Base-by-base conservation (phyloP, 2,113 vertebrate genomes). In the Amphiprion ocellaris region DNA sequence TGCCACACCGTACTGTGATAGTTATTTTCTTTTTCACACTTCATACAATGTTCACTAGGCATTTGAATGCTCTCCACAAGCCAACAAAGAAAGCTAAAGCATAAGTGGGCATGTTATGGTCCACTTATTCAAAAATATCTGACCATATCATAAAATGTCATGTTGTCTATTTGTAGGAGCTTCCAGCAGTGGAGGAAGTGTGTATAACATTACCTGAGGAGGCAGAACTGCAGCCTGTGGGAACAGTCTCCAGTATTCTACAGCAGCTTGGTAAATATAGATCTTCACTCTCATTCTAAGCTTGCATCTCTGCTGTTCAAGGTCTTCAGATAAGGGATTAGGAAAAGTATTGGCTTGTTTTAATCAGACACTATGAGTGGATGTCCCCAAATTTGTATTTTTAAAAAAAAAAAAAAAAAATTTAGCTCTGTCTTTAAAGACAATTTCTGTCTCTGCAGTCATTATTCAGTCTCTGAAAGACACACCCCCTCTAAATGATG, bases 401-500 rank as follows among this genome's bases (percentile, higher is more conserved):
- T 21, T 21, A 21, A 21, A 21, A 21, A 21, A 21, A 21, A 21
- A 21, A 21, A 21, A 21, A 21, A 21, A 21, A 21, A 21, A 21
- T 21, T 21, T 16, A 41, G n/a, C 3, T 52, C 16, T 14, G 10
- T 28, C 10, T 52, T 56, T 12, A 49, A 56, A 1, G 1, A 1
- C 6, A 15, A 10, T 58, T 1, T 59, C 2, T 78, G 16, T 65
- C 19, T 74, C 17, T 73, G 11, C 90, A 98, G 97, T 98, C 56
- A 93, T 99, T 80, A 91, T 99, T 86, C 96, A 99, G 81, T 97
- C 97, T 7, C 49, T 96, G 82, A 96, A 88, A 83, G 95, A 96
- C 37, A 87, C 95, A 0, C 96, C 95, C 52, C 93, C 97, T 66
- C 86, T 99, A 71, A 96, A 95, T 80, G 97, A 99, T 12, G 96